Evolutionary conservation across 2,888 invertebrate species (phyloP).

Genomic region (Heliconius charithonia): DNA sequence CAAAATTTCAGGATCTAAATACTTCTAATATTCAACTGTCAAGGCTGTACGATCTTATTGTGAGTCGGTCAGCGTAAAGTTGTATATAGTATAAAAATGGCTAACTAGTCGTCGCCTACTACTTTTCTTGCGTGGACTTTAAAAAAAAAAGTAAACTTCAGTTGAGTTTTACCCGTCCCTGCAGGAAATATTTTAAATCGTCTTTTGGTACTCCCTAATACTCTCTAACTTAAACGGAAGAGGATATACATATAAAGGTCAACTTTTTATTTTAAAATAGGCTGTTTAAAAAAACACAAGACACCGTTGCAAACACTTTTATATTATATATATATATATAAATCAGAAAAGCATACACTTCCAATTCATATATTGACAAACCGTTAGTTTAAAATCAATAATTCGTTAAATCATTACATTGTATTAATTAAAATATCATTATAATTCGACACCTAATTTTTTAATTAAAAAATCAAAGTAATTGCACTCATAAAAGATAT

Average conservation of each 20-base stretch:
- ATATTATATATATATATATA: slow-evolving; percentile 47
- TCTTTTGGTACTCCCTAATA: too few relatives aligned
- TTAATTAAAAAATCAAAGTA: background rate
- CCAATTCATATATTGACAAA: slow-evolving; percentile 51
- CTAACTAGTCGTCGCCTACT: too few relatives aligned
- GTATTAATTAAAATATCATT: slow-evolving; percentile 17
- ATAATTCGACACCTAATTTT: background rate
- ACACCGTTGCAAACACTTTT: slow-evolving; percentile 59
- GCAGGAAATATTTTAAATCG: too few relatives aligned
- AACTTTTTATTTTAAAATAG: background rate
- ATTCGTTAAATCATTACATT: slow-evolving; percentile 34
- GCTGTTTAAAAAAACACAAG: slow-evolving; percentile 34
- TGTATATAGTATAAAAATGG: too few relatives aligned
- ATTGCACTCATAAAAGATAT: slow-evolving; percentile 35
- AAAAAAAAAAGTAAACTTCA: too few relatives aligned
- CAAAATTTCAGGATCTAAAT: too few relatives aligned
- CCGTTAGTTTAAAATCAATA: slow-evolving; percentile 38
- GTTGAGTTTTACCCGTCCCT: too few relatives aligned
- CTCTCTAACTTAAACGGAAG: background rate
- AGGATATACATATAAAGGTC: background rate
- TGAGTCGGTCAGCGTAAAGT: too few relatives aligned
- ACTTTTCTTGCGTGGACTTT: too few relatives aligned
- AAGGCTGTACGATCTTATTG: too few relatives aligned
- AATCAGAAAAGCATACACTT: slow-evolving; percentile 71
- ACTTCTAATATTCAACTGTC: too few relatives aligned